These are phyloP conservation scores for Brassicogethes aeneus DNA, from an alignment of 2,888 invertebrate genomes.

Conservation along the genomic window DNA sequence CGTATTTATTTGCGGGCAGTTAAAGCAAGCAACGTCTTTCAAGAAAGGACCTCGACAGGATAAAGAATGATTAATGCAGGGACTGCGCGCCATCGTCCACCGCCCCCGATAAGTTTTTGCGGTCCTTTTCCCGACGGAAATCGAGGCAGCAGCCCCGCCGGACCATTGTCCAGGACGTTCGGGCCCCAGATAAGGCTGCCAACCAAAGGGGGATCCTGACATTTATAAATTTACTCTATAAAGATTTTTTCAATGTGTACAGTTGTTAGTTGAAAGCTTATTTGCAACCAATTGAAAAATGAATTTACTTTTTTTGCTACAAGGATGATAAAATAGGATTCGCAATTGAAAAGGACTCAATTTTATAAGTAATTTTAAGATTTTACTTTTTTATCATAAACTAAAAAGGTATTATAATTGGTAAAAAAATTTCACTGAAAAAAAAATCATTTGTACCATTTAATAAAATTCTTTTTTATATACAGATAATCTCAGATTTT, in stretches of 20 bases:
- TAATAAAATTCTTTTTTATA: too few relatives aligned
- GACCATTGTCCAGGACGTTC: slow-evolving; percentile 24
- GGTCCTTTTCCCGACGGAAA: slow-evolving; percentile 19
- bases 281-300: slow-evolving; percentile 11
- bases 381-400: too few relatives aligned
- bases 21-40: too few relatives aligned
- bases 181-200: slow-evolving; percentile 19
- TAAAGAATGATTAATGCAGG: not conserved
- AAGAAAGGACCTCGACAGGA: slow-evolving; percentile 2
- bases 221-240: slow-evolving; percentile 20
- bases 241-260: not conserved
- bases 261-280: not conserved
- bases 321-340: too few relatives aligned
- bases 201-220: slow-evolving; percentile 19
- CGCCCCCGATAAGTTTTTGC: slow-evolving; percentile 24
- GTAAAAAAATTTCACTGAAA: too few relatives aligned
- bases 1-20: too few relatives aligned
- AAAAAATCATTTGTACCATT: too few relatives aligned
- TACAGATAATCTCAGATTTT: too few relatives aligned
- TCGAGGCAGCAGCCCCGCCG: slow-evolving; percentile 2
- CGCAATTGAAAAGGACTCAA: too few relatives aligned
- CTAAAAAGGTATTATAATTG: too few relatives aligned
- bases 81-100: not conserved
- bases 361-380: too few relatives aligned
- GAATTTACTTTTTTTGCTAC: not conserved